A percentile compares a stretch with the other conserved stretches of the same genome.
Evolutionary conservation across 2,888 invertebrate species (phyloP).

Genomic region (Hyppa rectilinea): DNA sequence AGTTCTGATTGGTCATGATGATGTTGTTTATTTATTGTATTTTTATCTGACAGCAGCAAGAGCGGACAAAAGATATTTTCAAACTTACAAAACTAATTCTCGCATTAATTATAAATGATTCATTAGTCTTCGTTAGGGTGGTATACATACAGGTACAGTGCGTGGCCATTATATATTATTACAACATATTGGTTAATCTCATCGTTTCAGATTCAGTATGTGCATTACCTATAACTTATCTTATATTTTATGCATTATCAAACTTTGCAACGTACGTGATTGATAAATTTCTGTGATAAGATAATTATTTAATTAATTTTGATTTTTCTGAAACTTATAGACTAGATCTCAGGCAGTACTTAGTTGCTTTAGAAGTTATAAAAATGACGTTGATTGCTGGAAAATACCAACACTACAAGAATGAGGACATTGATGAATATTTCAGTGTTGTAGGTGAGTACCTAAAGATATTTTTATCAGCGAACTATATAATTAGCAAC

Average conservation of each 20-base stretch:
- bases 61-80: conserved; percentile 31
- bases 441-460: conserved; percentile 91
- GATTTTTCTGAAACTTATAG: conserved; percentile 16
- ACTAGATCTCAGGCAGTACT: conserved; percentile 23
- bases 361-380: background rate
- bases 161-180: background rate
- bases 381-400: conserved; percentile 91
- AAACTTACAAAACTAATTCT: conserved; percentile 16
- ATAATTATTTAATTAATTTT: conserved; percentile 39
- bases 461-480: background rate
- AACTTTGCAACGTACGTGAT: conserved; percentile 65
- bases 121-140: background rate
- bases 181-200: background rate
- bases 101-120: background rate
- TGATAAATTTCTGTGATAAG: conserved; percentile 66
- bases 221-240: conserved; percentile 19
- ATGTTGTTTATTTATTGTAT: conserved; percentile 23
- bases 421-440: conserved; percentile 92
- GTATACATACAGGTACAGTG: conserved; percentile 17
- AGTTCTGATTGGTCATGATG: conserved; percentile 32
- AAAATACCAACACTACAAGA: conserved; percentile 92
- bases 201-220: conserved; percentile 9
- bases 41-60: conserved; percentile 23
- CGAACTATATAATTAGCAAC: background rate
- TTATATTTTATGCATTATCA: conserved; percentile 33